phyloP scores from a whole-genome alignment of 2,888 invertebrate species.

The Chrysina gloriosa region DNA sequence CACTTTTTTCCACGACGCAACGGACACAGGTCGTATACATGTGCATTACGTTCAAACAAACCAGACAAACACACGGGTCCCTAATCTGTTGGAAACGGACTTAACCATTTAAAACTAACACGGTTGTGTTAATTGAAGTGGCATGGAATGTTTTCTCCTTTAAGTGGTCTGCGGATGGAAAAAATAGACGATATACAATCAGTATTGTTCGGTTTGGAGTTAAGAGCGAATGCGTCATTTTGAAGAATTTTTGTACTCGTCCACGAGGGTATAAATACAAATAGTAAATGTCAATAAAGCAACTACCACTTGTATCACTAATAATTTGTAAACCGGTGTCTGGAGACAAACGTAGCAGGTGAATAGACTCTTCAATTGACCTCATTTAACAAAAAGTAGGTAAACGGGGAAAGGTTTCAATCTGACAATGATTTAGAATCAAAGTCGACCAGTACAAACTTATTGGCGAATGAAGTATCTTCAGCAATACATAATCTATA shows the following conservation, averaged over 20 bases:
- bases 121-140: constrained; percentile 27
- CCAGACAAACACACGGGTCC: constrained; percentile 27
- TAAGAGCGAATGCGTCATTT: constrained; percentile 2
- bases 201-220: neutral
- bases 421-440: too few species aligned
- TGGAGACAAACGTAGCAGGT: too few species aligned
- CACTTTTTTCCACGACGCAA: constrained; percentile 2
- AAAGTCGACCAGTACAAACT: too few species aligned
- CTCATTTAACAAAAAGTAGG: too few species aligned
- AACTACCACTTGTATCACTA: too few species aligned
- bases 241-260: neutral
- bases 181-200: constrained; percentile 15
- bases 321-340: too few species aligned
- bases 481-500: too few species aligned
- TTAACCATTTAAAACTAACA: constrained; percentile 35
- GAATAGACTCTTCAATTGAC: too few species aligned
- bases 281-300: neutral
- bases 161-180: constrained; percentile 21
- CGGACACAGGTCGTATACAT: neutral
- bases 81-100: constrained; percentile 25
- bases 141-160: constrained; percentile 31
- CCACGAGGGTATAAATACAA: neutral
- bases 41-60: constrained; percentile 22
- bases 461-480: too few species aligned
- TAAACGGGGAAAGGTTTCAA: too few species aligned